These are phyloP conservation scores for Hymenochirus boettgeri DNA, from an alignment of 2,113 vertebrate genomes.

Conservation along the genomic window DNA sequence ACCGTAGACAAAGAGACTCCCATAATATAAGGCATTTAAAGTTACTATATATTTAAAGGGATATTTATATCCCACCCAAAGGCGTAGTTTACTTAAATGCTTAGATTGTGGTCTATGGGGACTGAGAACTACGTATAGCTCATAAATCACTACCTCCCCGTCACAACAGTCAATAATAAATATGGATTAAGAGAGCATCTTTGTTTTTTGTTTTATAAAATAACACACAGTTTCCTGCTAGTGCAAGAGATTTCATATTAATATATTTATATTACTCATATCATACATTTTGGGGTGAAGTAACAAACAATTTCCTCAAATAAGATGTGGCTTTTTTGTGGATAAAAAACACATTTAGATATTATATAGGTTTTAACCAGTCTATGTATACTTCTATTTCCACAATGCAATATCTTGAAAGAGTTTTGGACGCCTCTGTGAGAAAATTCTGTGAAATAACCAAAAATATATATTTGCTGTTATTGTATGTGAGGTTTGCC, in stretches of 20 bases:
- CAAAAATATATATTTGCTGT: background rate
- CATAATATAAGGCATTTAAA: background rate
- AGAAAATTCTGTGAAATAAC: background rate
- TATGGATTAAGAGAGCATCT: background rate
- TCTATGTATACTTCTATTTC: too few species aligned
- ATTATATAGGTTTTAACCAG: too few species aligned
- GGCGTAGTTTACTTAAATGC: too few species aligned
- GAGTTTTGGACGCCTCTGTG: background rate
- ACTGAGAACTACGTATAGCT: background rate
- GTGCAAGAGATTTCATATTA: slow-evolving; percentile 33
- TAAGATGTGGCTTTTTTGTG: too few species aligned
- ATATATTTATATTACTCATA: slow-evolving; percentile 34
- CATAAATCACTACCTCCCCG: background rate
- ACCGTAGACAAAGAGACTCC: background rate
- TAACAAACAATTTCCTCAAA: too few species aligned
- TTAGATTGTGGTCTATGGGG: too few species aligned
- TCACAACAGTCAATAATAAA: background rate
- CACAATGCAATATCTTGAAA: background rate
- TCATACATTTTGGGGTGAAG: slow-evolving; percentile 25
- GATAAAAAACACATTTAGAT: too few species aligned
- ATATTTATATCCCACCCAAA: too few species aligned
- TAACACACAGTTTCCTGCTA: slow-evolving; percentile 6
- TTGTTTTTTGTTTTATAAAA: background rate
- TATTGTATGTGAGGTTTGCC: background rate
- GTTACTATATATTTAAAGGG: too few species aligned